These are phyloP conservation scores for Clanis bilineata DNA, from an alignment of 2,888 invertebrate genomes.

Conservation along the genomic window DNA sequence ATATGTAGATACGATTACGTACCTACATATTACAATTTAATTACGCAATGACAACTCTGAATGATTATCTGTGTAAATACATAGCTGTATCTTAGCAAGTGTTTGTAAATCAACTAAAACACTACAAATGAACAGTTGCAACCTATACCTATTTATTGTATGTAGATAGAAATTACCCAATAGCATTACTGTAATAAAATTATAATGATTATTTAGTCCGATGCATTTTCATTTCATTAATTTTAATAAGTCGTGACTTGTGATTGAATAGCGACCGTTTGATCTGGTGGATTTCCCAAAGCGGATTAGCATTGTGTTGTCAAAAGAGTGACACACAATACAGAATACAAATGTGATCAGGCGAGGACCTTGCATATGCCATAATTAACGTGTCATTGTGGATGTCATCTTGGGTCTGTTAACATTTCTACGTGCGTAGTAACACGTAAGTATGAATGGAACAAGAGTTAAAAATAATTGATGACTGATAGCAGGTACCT, in stretches of 20 bases:
- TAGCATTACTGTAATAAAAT: constrained; percentile 14
- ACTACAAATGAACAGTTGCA: constrained; percentile 17
- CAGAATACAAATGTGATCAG: constrained; percentile 58
- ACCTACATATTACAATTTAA: no score
- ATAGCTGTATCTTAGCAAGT: background rate
- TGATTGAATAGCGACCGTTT: constrained; percentile 23
- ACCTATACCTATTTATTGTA: constrained; percentile 19
- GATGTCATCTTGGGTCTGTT: constrained; percentile 33
- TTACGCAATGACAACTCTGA: no score
- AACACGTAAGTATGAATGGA: constrained; percentile 18
- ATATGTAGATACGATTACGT: no score
- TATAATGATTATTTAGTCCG: constrained; percentile 17
- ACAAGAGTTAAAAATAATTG: background rate
- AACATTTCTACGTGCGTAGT: constrained; percentile 18
- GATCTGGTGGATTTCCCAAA: constrained; percentile 30
- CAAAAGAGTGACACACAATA: constrained; percentile 27
- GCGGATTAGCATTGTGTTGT: constrained; percentile 39
- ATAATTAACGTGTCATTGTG: constrained; percentile 45
- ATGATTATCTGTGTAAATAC: background rate
- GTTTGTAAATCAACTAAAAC: background rate
- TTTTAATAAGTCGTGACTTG: background rate
- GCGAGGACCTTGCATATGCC: constrained; percentile 50
- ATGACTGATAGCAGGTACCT: background rate
- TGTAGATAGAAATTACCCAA: constrained; percentile 18
- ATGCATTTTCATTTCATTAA: constrained; percentile 10